Conservation (phyloP, 2,888 invertebrate genomes). For the Omphaloscelis lunosa region DNA sequence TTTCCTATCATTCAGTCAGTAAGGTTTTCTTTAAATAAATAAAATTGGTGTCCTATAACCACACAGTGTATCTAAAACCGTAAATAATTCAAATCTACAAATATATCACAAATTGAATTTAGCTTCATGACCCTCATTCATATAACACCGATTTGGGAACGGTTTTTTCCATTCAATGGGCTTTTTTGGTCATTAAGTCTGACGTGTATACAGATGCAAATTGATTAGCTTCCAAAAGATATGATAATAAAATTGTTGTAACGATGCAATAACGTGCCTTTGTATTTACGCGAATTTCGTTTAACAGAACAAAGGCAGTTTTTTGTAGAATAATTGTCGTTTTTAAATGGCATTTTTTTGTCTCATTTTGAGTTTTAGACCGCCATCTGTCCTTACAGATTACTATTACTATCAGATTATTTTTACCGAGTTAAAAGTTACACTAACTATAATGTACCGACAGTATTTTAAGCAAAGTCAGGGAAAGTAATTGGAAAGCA, state of each 20-base stretch:
- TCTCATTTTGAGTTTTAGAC: background rate
- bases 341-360: slow-evolving; percentile 3
- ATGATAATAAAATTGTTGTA: slow-evolving; percentile 64
- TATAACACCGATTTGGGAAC: slow-evolving; percentile 60
- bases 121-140: slow-evolving; percentile 61
- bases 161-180: slow-evolving; percentile 63
- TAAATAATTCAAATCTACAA: slow-evolving; percentile 39
- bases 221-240: slow-evolving; percentile 64
- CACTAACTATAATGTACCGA: background rate
- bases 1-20: background rate
- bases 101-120: slow-evolving; percentile 65
- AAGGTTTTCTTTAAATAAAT: no score
- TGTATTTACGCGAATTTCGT: slow-evolving; percentile 46
- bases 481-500: background rate
- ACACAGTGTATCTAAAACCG: slow-evolving; percentile 23
- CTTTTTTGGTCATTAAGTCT: slow-evolving; percentile 62
- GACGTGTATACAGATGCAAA: slow-evolving; percentile 60
- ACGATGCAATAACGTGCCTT: slow-evolving; percentile 61
- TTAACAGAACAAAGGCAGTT: slow-evolving; percentile 34
- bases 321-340: slow-evolving; percentile 14
- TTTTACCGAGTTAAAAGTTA: background rate
- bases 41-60: no score
- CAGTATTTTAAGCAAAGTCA: no score
- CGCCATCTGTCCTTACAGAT: background rate
- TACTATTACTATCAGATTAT: no score